Conservation (phyloP, 1,140 invertebrate species). For the Arion vulgaris region DNA sequence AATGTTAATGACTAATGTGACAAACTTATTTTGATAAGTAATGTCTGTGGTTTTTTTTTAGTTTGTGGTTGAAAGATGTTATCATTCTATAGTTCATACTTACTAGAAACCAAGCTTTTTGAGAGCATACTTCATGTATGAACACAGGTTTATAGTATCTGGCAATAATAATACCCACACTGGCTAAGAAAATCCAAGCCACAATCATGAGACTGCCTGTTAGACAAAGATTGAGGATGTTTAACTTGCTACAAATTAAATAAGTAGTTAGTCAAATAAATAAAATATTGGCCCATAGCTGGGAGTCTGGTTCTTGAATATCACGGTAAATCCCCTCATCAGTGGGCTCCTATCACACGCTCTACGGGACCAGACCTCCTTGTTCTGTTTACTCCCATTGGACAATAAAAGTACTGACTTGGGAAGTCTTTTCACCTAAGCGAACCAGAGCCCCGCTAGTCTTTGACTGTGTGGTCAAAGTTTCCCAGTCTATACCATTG, state of each 20-base stretch:
- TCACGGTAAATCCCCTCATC: neutral
- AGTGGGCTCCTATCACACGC: too few relatives aligned
- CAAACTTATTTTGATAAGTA: neutral
- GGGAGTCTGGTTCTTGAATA: too few relatives aligned
- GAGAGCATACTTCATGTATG: slow-evolving; percentile 84
- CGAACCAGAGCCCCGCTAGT: too few relatives aligned
- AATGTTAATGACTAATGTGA: neutral
- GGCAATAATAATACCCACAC: slow-evolving; percentile 89
- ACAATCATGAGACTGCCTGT: slow-evolving; percentile 84
- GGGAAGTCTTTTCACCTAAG: too few relatives aligned
- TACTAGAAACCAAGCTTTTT: slow-evolving; percentile 90
- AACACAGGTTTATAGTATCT: slow-evolving; percentile 93
- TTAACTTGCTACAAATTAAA: neutral
- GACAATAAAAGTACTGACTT: too few relatives aligned
- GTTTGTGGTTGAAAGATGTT: neutral
- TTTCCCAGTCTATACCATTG: too few relatives aligned
- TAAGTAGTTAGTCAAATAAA: neutral
- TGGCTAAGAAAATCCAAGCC: slow-evolving; percentile 92
- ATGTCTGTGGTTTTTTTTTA: neutral
- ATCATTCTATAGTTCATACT: too few relatives aligned
- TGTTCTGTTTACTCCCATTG: too few relatives aligned
- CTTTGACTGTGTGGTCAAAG: too few relatives aligned
- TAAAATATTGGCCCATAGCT: neutral
- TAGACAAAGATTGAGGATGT: neutral
- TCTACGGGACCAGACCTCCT: neutral